A percentile compares a stretch with the other conserved stretches of the same genome.
These are phyloP conservation scores for Probosciger aterrimus DNA, from an alignment of 2,113 vertebrate species.

Conservation along the genomic window DNA sequence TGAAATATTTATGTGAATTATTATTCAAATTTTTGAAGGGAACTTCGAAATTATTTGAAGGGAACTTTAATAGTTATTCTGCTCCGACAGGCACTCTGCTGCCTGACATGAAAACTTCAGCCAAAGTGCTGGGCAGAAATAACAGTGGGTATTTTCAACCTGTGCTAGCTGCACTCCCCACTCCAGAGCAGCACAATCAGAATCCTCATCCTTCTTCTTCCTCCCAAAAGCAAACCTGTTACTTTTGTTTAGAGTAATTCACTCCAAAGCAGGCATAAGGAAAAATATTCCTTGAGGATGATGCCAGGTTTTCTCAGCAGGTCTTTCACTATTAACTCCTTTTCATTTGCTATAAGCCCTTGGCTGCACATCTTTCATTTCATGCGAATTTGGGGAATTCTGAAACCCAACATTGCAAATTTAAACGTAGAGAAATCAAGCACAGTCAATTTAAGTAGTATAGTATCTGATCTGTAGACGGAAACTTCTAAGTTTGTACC, in stretches of 20 bases:
- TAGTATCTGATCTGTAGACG: neutral
- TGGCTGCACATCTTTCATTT: neutral
- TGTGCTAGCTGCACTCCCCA: neutral
- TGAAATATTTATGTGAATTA: neutral
- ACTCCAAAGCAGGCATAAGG: neutral
- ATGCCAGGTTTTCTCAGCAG: neutral
- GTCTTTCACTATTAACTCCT: neutral
- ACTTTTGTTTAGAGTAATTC: neutral
- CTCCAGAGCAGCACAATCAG: neutral
- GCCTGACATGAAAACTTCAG: neutral
- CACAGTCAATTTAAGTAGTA: neutral
- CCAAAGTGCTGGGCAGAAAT: neutral
- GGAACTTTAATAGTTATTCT: neutral
- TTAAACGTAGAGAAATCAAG: neutral
- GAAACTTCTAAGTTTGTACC: neutral
- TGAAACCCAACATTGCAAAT: neutral
- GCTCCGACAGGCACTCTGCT: neutral
- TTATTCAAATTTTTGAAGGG: neutral
- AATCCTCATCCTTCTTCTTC: neutral
- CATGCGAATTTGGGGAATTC: neutral
- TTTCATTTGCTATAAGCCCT: neutral
- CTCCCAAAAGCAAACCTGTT: neutral
- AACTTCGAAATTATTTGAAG: neutral
- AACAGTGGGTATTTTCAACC: neutral
- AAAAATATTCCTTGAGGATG: neutral